These are phyloP conservation scores for Psettodes erumei DNA, from an alignment of 2,113 vertebrate species.

Conservation along the genomic window DNA sequence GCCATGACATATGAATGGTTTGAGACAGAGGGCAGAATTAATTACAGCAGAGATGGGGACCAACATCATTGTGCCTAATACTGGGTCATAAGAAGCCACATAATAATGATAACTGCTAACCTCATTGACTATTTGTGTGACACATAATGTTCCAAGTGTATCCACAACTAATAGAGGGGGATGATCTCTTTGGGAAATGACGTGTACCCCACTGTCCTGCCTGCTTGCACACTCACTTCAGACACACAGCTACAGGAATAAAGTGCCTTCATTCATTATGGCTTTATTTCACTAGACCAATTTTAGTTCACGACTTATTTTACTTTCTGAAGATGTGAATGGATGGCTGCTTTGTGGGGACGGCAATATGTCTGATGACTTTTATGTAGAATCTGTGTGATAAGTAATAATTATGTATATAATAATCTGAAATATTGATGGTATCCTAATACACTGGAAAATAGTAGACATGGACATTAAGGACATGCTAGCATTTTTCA, in stretches of 20 bases:
- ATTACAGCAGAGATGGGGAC: background rate
- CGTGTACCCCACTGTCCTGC: background rate
- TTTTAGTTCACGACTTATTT: slow-evolving; percentile 40
- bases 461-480: background rate
- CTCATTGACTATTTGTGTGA: slow-evolving; percentile 17
- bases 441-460: background rate
- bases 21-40: slow-evolving; percentile 11
- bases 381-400: slow-evolving; percentile 72
- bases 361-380: slow-evolving; percentile 60
- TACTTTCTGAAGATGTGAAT: slow-evolving; percentile 61
- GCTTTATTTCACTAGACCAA: slow-evolving; percentile 36
- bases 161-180: slow-evolving; percentile 15
- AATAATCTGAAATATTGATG: slow-evolving; percentile 39
- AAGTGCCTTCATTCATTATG: slow-evolving; percentile 38
- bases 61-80: background rate
- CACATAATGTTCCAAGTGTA: slow-evolving; percentile 22
- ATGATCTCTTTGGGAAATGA: slow-evolving; percentile 26
- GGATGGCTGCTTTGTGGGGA: slow-evolving; percentile 61
- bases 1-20: background rate
- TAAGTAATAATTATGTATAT: slow-evolving; percentile 57
- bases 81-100: background rate
- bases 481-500: background rate
- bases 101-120: slow-evolving; percentile 13
- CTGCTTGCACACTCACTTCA: slow-evolving; percentile 13
- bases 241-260: slow-evolving; percentile 24